Conservation (phyloP, 2,797 vertebrate genomes). For the Sylvia borin region DNA sequence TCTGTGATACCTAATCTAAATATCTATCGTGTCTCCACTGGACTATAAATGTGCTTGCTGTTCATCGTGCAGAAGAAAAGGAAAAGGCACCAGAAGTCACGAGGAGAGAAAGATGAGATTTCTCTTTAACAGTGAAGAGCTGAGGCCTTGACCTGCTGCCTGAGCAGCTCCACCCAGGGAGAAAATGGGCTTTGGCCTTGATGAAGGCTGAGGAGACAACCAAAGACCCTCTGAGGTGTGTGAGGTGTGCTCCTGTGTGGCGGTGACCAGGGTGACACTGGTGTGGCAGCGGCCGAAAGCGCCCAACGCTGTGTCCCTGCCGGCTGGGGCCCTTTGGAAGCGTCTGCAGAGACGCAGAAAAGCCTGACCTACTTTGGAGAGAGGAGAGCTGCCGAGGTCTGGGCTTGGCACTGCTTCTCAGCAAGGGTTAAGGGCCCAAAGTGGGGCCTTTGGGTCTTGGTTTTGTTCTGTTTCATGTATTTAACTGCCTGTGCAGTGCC, state of each 20-base stretch:
- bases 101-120: neutral
- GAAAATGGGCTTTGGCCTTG: neutral
- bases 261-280: neutral
- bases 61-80: neutral
- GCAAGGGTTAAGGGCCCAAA: slow-evolving; percentile 13
- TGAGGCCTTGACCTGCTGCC: neutral
- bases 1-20: neutral
- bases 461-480: rapidly evolving
- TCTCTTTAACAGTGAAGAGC: neutral
- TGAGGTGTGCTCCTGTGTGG: neutral
- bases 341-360: neutral
- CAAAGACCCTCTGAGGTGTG: neutral
- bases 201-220: neutral
- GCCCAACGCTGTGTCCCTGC: neutral
- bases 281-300: rapidly evolving
- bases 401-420: neutral
- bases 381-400: slow-evolving; percentile 8
- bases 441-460: neutral
- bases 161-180: neutral
- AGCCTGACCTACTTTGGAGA: slow-evolving; percentile 59
- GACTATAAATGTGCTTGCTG: neutral
- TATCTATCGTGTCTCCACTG: neutral
- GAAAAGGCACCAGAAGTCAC: neutral
- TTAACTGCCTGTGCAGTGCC: neutral
- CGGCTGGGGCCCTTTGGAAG: neutral